Evolutionary conservation across 1,140 invertebrate genomes (phyloP), one percentile per base, ranked within the genome.

Genomic region (Chrysopa pallens): DNA sequence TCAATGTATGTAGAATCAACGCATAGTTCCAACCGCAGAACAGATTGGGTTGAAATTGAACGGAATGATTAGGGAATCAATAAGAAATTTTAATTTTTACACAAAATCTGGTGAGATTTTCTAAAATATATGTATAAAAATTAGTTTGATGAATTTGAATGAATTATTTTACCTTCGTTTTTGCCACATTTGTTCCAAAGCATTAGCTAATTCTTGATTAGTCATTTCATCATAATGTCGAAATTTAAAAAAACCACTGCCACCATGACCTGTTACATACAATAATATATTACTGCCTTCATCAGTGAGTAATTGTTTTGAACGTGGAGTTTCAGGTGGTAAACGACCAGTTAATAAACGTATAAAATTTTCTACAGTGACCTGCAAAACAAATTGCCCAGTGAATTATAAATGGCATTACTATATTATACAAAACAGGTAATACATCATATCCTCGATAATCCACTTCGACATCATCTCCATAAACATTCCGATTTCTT

Each of bases 191-290:
- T 98, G 94, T 61, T 99, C 91, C 46, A 99, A 74, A 27, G 95
- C 94, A 76, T 99, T 93, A 13, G 92, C 94, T 48, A 99, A 66
- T 59, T 99, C 96, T 55, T 95, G 84, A 64, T 87, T 95, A n/a
- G 94, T 98, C 8, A 99, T 89, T 69, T 99, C 96, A 62, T 98
- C 93, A 1, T 91, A 88, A 65, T 99, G 96, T 71, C 98, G 96
- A 60, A 99, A 99, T 63, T 99, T 99, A 0, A 99, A 66, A 59
- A 99, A 99, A 0, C 94, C 94, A 70, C 98, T 94, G 29, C 95
- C 96, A 12, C 96, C 96, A 68, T 99, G 96, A 0, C 94, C 92
- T 46, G 82, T 87, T 53, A 99, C 74, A 63, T 98, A 98, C 50
- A 98, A 90, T 1, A 98, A 64, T 38, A 99, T 87, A 65, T 98